Conservation (phyloP, 1,140 invertebrate genomes). For the Aphaenogaster rudis region DNA sequence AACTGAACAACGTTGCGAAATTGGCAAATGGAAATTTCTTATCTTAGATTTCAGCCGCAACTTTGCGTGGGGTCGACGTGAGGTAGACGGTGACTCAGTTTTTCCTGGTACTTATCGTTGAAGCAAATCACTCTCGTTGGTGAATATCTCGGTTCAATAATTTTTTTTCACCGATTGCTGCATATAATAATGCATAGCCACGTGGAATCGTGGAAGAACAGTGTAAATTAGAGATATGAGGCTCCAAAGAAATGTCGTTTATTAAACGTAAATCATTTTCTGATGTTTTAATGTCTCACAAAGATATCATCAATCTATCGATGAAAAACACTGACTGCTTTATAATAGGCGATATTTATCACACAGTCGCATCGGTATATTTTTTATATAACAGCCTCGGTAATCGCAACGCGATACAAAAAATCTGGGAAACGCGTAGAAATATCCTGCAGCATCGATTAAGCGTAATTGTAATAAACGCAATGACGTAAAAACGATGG, state of each 20-base stretch:
- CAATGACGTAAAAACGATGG: background rate
- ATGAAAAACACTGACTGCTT: background rate
- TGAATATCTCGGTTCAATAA: slow-evolving; percentile 8
- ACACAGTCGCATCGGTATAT: background rate
- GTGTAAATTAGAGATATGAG: background rate
- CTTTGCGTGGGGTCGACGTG: background rate
- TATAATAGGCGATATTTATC: background rate
- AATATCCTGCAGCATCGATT: background rate
- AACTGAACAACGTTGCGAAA: slow-evolving; percentile 53
- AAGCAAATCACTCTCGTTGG: slow-evolving; percentile 1
- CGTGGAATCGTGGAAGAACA: too few relatives aligned
- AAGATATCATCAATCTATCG: slow-evolving; percentile 12
- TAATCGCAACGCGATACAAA: background rate
- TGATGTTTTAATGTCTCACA: background rate
- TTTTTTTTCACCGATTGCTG: slow-evolving; percentile 11
- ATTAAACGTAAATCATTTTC: slow-evolving; percentile 2
- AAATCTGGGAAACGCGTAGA: background rate
- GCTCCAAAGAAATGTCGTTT: background rate
- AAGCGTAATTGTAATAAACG: background rate
- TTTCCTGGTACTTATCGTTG: background rate
- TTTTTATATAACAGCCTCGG: background rate
- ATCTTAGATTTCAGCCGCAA: slow-evolving; percentile 53
- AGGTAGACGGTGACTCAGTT: slow-evolving; percentile 12
- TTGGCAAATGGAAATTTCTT: slow-evolving; percentile 34
- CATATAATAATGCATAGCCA: background rate